These are phyloP conservation scores for Orius insidiosus DNA, from an alignment of 1,140 invertebrate species.

Conservation along the genomic window DNA sequence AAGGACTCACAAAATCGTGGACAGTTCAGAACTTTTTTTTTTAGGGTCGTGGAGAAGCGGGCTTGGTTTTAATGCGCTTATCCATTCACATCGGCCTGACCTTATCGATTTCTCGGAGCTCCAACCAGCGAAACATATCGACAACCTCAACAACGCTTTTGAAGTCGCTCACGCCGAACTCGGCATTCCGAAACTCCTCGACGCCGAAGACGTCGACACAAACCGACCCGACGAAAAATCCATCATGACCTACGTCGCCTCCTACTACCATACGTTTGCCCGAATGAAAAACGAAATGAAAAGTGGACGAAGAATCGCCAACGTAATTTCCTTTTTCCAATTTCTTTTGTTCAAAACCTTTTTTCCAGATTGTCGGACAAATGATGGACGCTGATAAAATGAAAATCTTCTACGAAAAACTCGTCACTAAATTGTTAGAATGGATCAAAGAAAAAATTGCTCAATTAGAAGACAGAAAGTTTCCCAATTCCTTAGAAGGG, in stretches of 20 bases:
- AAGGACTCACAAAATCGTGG: too few relatives aligned
- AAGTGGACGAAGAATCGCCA: conserved; percentile 90
- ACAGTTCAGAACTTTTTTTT: conserved; percentile 37
- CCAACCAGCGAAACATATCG: conserved; percentile 58
- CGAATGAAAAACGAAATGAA: conserved; percentile 98
- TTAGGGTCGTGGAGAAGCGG: conserved; percentile 86
- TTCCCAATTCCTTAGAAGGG: conserved; percentile 91
- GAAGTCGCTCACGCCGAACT: conserved; percentile 80
- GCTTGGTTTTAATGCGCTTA: conserved; percentile 91
- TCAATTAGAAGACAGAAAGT: conserved; percentile 67
- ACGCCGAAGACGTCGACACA: conserved; percentile 85
- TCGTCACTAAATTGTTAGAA: conserved; percentile 70
- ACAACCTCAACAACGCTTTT: conserved; percentile 91
- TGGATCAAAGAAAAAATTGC: conserved; percentile 85
- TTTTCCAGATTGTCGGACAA: conserved; percentile 73
- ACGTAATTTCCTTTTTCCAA: conserved; percentile 47
- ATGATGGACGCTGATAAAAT: conserved; percentile 88
- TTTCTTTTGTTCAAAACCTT: conserved; percentile 3
- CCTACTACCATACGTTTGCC: conserved; percentile 98
- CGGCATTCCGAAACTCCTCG: conserved; percentile 61
- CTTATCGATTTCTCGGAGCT: conserved; percentile 71
- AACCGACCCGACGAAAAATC: conserved; percentile 86
- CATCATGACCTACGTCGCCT: conserved; percentile 94
- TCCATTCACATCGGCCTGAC: conserved; percentile 88
- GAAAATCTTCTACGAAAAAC: conserved; percentile 71